Conservation (phyloP, 2,888 invertebrate genomes). For the Eremobia ochroleuca region DNA sequence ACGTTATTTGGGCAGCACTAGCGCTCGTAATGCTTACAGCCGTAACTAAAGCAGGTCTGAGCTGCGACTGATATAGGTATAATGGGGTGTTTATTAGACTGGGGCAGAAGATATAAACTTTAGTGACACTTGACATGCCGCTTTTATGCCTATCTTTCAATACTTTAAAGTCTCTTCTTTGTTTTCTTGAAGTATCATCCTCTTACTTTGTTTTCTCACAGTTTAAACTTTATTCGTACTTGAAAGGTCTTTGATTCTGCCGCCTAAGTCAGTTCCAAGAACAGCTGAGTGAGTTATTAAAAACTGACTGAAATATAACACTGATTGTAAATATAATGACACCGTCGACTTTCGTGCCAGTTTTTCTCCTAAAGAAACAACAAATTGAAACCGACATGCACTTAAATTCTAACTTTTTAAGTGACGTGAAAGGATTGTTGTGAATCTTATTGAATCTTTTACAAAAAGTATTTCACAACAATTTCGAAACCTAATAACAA, state of each 20-base stretch:
- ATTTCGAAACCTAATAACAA: constrained; percentile 1
- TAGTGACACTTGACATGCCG: constrained; percentile 30
- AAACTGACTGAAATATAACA: neutral
- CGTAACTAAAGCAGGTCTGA: constrained; percentile 55
- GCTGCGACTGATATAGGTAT: constrained; percentile 59
- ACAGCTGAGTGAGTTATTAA: neutral
- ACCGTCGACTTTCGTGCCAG: neutral
- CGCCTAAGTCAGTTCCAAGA: neutral
- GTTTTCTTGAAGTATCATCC: neutral
- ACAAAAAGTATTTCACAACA: constrained; percentile 13
- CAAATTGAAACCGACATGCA: neutral
- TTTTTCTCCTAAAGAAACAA: neutral
- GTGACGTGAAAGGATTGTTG: neutral
- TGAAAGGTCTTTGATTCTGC: neutral
- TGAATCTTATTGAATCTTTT: neutral
- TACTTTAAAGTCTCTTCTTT: neutral
- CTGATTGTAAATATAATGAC: neutral
- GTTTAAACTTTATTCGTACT: neutral
- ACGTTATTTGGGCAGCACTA: constrained; percentile 52
- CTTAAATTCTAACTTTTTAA: neutral
- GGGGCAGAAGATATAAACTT: constrained; percentile 29
- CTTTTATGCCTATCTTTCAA: constrained; percentile 15
- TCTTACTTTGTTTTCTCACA: neutral
- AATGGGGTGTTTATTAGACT: constrained; percentile 60
- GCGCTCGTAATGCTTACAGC: constrained; percentile 63